A percentile compares a stretch with the other conserved stretches of the same genome.
Evolutionary conservation across 2,797 vertebrate species (phyloP).

Genomic region (Cheirogaleus major): DNA sequence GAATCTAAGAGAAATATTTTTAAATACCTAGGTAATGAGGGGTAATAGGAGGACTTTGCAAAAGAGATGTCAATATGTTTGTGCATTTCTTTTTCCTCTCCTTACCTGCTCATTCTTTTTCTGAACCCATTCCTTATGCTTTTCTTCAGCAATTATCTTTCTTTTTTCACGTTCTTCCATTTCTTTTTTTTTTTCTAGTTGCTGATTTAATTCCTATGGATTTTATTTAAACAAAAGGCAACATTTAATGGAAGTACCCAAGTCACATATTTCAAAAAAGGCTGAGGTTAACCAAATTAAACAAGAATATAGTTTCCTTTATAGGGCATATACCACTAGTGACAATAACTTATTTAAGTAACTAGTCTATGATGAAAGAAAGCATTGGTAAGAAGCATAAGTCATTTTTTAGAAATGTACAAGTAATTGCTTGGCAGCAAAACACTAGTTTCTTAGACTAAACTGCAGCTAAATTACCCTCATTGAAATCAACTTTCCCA

Average conservation of each 20-base stretch:
- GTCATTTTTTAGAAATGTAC: conserved; percentile 67
- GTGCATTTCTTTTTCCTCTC: neutral
- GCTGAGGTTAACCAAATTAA: conserved; percentile 46
- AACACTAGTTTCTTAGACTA: conserved; percentile 73
- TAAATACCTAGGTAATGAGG: neutral
- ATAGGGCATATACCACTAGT: conserved; percentile 28
- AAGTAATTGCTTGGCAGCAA: conserved; percentile 69
- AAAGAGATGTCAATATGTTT: neutral
- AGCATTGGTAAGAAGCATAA: conserved; percentile 55
- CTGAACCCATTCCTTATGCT: conserved; percentile 93
- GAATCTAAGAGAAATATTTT: neutral
- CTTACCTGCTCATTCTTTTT: conserved; percentile 93
- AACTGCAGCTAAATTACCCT: conserved; percentile 66
- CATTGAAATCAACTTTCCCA: conserved; percentile 74
- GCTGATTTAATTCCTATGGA: conserved; percentile 85
- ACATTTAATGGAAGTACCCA: conserved; percentile 40
- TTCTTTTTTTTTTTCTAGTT: conserved; percentile 86
- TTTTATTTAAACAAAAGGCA: conserved; percentile 70
- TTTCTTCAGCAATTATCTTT: conserved; percentile 88
- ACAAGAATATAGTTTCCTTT: conserved; percentile 51
- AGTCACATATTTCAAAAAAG: neutral
- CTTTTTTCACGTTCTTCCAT: conserved; percentile 87
- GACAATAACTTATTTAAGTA: conserved; percentile 53
- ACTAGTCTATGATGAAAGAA: conserved; percentile 43
- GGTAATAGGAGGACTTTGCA: neutral